Conservation (phyloP, 2,888 invertebrate species). For the Rhodophaea formosa region DNA sequence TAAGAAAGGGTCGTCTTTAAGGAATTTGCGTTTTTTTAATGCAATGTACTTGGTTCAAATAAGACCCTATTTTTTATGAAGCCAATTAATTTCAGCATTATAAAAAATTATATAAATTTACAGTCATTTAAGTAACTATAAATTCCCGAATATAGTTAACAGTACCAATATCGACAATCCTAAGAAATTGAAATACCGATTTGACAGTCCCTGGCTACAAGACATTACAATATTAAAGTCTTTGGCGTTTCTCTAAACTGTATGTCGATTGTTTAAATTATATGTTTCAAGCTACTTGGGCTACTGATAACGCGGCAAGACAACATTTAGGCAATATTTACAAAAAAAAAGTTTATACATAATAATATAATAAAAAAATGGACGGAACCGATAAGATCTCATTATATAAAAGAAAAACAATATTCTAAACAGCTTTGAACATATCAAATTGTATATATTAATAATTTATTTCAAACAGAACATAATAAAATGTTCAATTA, state of each 20-base stretch:
- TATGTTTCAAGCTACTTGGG: constrained; percentile 34
- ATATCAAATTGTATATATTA: constrained; percentile 48
- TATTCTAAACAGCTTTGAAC: constrained; percentile 53
- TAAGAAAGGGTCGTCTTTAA: too few relatives aligned
- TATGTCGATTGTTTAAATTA: constrained; percentile 61
- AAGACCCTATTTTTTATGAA: too few relatives aligned
- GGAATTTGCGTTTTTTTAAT: too few relatives aligned
- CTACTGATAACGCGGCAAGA: constrained; percentile 32
- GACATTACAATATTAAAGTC: constrained; percentile 59
- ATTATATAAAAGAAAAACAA: constrained; percentile 51
- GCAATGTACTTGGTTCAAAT: too few relatives aligned
- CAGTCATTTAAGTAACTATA: too few relatives aligned
- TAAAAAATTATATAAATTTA: too few relatives aligned
- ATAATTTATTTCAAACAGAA: constrained; percentile 46
- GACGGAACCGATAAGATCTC: constrained; percentile 77
- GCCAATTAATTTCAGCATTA: too few relatives aligned
- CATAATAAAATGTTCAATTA: constrained; percentile 30
- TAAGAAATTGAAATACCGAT: too few relatives aligned
- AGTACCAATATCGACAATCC: too few relatives aligned
- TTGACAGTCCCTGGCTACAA: constrained; percentile 21
- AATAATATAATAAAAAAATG: constrained; percentile 52
- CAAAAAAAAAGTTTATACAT: constrained; percentile 49
- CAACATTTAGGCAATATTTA: constrained; percentile 46
- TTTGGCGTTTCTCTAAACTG: constrained; percentile 79
- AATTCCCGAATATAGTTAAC: too few relatives aligned